Evolutionary conservation across 1,140 invertebrate species (phyloP).

Genomic region (Micrasema minimum): DNA sequence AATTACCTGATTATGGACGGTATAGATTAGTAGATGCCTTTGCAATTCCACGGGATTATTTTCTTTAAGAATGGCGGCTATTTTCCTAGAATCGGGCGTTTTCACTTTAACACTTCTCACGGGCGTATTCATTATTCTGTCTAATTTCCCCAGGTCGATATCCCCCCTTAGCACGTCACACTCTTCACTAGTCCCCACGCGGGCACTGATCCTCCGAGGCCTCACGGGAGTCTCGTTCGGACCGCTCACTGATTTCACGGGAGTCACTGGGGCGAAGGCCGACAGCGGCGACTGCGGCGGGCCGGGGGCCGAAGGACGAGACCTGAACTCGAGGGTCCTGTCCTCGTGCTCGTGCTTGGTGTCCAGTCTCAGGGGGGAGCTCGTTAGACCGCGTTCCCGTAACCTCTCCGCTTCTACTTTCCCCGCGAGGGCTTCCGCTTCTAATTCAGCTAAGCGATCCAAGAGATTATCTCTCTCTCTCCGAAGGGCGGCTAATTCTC

Average conservation of each 20-base stretch:
- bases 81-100: slow-evolving; percentile 74
- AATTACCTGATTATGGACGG: slow-evolving; percentile 84
- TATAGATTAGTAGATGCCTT: slow-evolving; percentile 82
- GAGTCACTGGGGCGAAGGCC: slow-evolving; percentile 48
- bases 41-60: slow-evolving; percentile 83
- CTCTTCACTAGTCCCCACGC: slow-evolving; percentile 27
- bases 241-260: slow-evolving; percentile 34
- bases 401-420: slow-evolving; percentile 72
- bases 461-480: slow-evolving; percentile 77
- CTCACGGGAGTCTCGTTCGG: slow-evolving; percentile 46
- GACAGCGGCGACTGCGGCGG: slow-evolving; percentile 41
- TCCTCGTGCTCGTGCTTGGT: slow-evolving; percentile 31
- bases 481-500: slow-evolving; percentile 68
- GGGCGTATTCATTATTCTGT: slow-evolving; percentile 67
- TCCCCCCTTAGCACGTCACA: slow-evolving; percentile 3
- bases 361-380: slow-evolving; percentile 18
- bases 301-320: slow-evolving; percentile 47
- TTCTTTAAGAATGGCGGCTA: slow-evolving; percentile 84
- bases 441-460: slow-evolving; percentile 76
- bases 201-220: slow-evolving; percentile 36
- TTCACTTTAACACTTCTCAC: slow-evolving; percentile 66
- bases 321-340: slow-evolving; percentile 31
- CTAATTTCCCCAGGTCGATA: slow-evolving; percentile 62
- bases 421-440: slow-evolving; percentile 75
- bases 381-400: slow-evolving; percentile 58